phyloP scores from a whole-genome alignment of 1,140 invertebrate genomes.

The Sinella curviseta region DNA sequence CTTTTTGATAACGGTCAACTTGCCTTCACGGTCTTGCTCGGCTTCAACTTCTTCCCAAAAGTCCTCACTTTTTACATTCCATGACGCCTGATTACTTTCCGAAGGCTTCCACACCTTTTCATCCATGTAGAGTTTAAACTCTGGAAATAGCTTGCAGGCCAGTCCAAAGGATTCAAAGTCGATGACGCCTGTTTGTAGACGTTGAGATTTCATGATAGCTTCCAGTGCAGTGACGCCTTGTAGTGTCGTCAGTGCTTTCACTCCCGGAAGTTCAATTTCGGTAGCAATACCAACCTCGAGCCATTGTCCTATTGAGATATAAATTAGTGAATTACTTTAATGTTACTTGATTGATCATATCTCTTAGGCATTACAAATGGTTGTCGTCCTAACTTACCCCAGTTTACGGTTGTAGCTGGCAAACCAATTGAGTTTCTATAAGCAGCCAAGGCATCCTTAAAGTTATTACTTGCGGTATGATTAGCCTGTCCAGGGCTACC shows the following conservation, averaged over 20 bases:
- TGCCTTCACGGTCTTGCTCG: neutral
- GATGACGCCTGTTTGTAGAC: neutral
- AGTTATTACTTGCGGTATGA: slow-evolving; percentile 10
- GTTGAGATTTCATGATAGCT: slow-evolving; percentile 1
- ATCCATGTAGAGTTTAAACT: slow-evolving; percentile 6
- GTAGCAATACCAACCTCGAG: slow-evolving; percentile 5
- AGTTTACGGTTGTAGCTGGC: slow-evolving; percentile 8
- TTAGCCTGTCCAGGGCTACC: neutral
- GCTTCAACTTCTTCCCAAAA: slow-evolving; percentile 21
- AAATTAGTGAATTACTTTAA: neutral
- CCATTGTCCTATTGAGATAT: neutral
- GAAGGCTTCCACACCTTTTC: slow-evolving; percentile 14
- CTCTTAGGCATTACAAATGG: too few species aligned
- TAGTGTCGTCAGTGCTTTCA: neutral
- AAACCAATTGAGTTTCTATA: neutral
- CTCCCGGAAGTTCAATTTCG: slow-evolving; percentile 1
- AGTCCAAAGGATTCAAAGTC: slow-evolving; percentile 19
- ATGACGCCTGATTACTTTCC: neutral
- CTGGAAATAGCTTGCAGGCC: slow-evolving; percentile 15
- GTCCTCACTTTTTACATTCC: slow-evolving; percentile 18
- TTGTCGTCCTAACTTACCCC: neutral
- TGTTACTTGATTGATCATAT: neutral
- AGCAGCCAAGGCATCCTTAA: slow-evolving; percentile 7
- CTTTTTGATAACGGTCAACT: slow-evolving; percentile 6
- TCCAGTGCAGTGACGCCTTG: neutral